Percentiles rank a stretch among this genome's conserved stretches.
Evolutionary conservation across 2,113 vertebrate species (phyloP).

Genomic region (Athene noctua): DNA sequence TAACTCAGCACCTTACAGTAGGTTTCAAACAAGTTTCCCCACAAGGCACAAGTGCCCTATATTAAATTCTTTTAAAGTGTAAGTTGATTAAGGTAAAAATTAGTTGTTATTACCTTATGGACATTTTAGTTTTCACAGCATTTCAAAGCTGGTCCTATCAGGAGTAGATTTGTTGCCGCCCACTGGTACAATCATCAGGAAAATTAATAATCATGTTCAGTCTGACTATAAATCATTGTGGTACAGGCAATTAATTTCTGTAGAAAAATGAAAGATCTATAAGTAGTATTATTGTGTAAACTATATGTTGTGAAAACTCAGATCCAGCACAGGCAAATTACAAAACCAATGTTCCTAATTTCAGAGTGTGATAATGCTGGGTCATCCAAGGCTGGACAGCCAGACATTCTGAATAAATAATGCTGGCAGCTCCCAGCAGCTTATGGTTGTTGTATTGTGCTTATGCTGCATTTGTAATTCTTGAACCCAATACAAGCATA

Average conservation of each 20-base stretch:
- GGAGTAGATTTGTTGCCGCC: constrained; percentile 84
- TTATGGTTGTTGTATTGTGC: constrained; percentile 28
- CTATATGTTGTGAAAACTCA: constrained; percentile 82
- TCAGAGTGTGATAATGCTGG: constrained; percentile 58
- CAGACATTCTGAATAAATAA: constrained; percentile 59
- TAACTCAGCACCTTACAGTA: constrained; percentile 81
- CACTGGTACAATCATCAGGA: constrained; percentile 95
- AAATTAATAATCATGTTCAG: constrained; percentile 96
- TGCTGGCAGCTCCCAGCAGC: constrained; percentile 18
- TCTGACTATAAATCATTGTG: constrained; percentile 92
- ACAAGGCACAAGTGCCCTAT: constrained; percentile 81
- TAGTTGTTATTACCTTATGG: constrained; percentile 89
- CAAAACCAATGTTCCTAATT: constrained; percentile 67
- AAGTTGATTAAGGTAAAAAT: constrained; percentile 95
- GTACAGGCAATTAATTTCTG: constrained; percentile 95
- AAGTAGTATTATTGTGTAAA: constrained; percentile 86
- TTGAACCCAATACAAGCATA: background rate
- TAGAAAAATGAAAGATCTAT: constrained; percentile 86
- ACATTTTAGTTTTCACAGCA: constrained; percentile 83
- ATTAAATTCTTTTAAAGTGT: constrained; percentile 89
- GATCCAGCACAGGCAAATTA: constrained; percentile 71
- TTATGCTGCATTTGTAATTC: constrained; percentile 1
- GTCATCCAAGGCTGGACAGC: constrained; percentile 52
- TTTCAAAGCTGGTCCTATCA: constrained; percentile 84
- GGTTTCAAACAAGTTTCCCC: constrained; percentile 83